A percentile compares a stretch with the other conserved stretches of the same genome.
These are phyloP conservation scores for Andrena marginata DNA, from an alignment of 2,888 invertebrate species.

Conservation along the genomic window DNA sequence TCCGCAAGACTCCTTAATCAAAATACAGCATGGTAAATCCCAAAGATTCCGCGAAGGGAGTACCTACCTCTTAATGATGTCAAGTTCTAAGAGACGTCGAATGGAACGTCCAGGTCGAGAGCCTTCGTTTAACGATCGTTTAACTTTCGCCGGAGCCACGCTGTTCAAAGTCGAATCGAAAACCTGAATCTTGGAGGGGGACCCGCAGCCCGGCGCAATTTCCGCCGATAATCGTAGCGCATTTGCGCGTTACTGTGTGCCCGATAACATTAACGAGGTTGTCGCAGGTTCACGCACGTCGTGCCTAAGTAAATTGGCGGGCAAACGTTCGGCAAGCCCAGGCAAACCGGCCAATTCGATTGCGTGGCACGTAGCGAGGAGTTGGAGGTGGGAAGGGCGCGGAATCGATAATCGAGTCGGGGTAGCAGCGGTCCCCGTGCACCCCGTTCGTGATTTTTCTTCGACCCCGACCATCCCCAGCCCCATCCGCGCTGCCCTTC, in stretches of 20 bases:
- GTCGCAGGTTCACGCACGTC: constrained; percentile 66
- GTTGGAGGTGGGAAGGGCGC: constrained; percentile 8
- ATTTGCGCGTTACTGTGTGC: constrained; percentile 66
- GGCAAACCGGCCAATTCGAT: constrained; percentile 68
- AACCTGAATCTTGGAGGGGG: constrained; percentile 10
- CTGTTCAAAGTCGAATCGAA: background rate
- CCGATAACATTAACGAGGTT: constrained; percentile 71
- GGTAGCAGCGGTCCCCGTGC: constrained; percentile 8
- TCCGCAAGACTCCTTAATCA: too few relatives aligned
- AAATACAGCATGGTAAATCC: too few relatives aligned
- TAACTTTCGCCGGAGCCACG: background rate
- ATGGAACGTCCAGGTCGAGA: background rate
- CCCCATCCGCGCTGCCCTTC: background rate
- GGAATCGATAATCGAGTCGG: constrained; percentile 59
- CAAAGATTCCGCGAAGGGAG: too few relatives aligned
- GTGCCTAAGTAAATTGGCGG: constrained; percentile 71
- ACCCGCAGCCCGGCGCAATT: constrained; percentile 30
- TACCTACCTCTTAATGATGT: too few relatives aligned
- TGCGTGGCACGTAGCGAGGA: constrained; percentile 55
- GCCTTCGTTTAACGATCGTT: background rate
- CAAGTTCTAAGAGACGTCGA: too few relatives aligned
- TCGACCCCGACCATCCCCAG: background rate
- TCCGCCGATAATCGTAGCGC: constrained; percentile 60
- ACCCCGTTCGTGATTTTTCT: constrained; percentile 37
- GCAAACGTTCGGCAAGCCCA: constrained; percentile 64